These are phyloP conservation scores for Hypselothyrea guttata DNA, from an alignment of 2,888 invertebrate species.

Conservation along the genomic window DNA sequence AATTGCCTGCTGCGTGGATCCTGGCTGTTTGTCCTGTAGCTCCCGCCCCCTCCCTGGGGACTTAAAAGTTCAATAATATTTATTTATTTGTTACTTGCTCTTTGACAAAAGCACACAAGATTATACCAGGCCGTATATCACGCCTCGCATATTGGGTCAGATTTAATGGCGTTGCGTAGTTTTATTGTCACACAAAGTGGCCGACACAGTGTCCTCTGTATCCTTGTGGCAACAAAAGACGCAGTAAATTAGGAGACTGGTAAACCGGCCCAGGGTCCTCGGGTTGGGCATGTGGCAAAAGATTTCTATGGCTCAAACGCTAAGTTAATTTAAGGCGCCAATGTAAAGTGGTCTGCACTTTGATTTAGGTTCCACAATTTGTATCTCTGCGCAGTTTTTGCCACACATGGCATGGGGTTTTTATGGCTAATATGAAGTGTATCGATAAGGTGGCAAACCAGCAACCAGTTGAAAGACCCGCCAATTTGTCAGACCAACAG, in stretches of 20 bases:
- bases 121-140: constrained; percentile 66
- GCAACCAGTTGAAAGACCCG: background rate
- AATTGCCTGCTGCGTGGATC: constrained; percentile 42
- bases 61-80: constrained; percentile 75
- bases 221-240: constrained; percentile 22
- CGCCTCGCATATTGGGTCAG: constrained; percentile 63
- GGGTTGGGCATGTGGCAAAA: constrained; percentile 19
- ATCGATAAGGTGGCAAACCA: constrained; percentile 22
- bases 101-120: constrained; percentile 70
- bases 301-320: constrained; percentile 43
- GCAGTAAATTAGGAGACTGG: constrained; percentile 52
- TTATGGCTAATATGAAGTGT: background rate
- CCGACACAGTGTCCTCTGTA: constrained; percentile 21
- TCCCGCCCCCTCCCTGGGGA: constrained; percentile 47
- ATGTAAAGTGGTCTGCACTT: constrained; percentile 43
- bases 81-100: constrained; percentile 74
- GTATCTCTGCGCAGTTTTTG: constrained; percentile 4
- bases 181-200: constrained; percentile 49
- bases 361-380: constrained; percentile 56
- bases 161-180: constrained; percentile 59
- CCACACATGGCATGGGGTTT: background rate
- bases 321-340: constrained; percentile 63
- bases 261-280: constrained; percentile 1
- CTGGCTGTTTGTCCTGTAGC: constrained; percentile 6
- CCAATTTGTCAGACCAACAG: too few species aligned